Evolutionary conservation across 2,888 invertebrate species (phyloP), one percentile per base, ranked within the genome.

Genomic region (Cephus rjabovi): DNA sequence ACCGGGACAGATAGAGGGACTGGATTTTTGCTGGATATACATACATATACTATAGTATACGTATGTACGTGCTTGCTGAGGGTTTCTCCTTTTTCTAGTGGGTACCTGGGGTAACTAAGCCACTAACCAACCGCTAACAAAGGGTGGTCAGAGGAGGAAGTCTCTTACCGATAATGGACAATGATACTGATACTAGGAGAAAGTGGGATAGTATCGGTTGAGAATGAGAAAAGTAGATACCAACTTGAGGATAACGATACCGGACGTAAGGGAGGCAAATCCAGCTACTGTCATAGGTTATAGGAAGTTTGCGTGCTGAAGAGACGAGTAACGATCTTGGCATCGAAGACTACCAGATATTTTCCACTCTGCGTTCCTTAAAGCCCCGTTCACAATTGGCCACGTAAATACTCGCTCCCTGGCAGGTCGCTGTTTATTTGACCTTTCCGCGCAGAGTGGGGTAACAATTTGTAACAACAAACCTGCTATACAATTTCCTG

Each of bases 391-490:
- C 71, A 71, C 71, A 31, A 71, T 71, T 31, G 71, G 23, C 71
- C 71, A 11, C 23, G 71, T 71, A 71, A 71, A 71, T 31, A 71
- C 71, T 31, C 2, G 12, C 34, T 71, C 71, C 3, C 31, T n/a
- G 31, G 23, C 34, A 34, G 33, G 31, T 73, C 73, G 77, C 76
- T 77, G 79, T 81, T 82, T 82, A 82, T 84, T 82, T 78, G 79
- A 40, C 75, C 78, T 79, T 79, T 80, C 76, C 76, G 75, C 76
- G 73, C 74, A 68, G 77, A 80, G 74, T 74, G 75, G 80, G 86
- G 82, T 85, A 84, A 87, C 84, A 85, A 87, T 88, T 88, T 85
- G 86, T 86, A 85, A 83, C 83, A 84, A 84, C 83, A 85, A 87
- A 85, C 82, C 76, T 80, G 76, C 79, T 76, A 79, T 81, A 76